A percentile compares a stretch with the other conserved stretches of the same genome.
These are phyloP conservation scores for Trypoxylus dichotomus DNA, from an alignment of 1,140 invertebrate genomes.

Conservation along the genomic window DNA sequence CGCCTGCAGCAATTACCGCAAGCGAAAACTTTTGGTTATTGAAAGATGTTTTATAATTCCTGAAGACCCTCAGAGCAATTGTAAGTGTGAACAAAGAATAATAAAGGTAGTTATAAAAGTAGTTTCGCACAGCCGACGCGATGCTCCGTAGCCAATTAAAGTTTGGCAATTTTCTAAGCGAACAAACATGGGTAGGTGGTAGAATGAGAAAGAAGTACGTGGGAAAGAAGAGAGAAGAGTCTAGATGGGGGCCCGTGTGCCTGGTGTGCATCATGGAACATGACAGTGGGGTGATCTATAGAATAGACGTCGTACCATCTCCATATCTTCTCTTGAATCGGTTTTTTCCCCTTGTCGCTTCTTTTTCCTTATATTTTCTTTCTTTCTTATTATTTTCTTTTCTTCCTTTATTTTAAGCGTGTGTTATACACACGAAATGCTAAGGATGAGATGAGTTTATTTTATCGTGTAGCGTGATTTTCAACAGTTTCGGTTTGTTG, in stretches of 20 bases:
- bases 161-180: conserved; percentile 39
- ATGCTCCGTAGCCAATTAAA: conserved; percentile 37
- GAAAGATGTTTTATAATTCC: conserved; percentile 21
- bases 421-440: conserved; percentile 7
- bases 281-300: conserved; percentile 26
- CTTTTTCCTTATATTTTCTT: conserved; percentile 3
- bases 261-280: conserved; percentile 23
- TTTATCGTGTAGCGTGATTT: conserved; percentile 18
- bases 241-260: neutral
- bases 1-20: conserved; percentile 11
- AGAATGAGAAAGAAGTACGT: neutral
- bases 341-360: conserved; percentile 5
- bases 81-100: conserved; percentile 26
- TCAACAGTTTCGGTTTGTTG: neutral
- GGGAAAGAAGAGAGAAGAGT: neutral
- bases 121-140: conserved; percentile 34
- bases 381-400: neutral
- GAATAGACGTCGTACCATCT: conserved; percentile 17
- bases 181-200: conserved; percentile 34
- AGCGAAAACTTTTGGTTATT: conserved; percentile 16
- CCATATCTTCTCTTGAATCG: conserved; percentile 7
- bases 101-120: conserved; percentile 37
- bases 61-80: conserved; percentile 16
- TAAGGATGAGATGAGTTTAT: conserved; percentile 22
- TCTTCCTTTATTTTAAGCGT: conserved; percentile 11